Percentiles rank a stretch among this genome's conserved stretches.
Evolutionary conservation across 2,113 vertebrate species (phyloP).

Genomic region (Nothoprocta pentlandii): DNA sequence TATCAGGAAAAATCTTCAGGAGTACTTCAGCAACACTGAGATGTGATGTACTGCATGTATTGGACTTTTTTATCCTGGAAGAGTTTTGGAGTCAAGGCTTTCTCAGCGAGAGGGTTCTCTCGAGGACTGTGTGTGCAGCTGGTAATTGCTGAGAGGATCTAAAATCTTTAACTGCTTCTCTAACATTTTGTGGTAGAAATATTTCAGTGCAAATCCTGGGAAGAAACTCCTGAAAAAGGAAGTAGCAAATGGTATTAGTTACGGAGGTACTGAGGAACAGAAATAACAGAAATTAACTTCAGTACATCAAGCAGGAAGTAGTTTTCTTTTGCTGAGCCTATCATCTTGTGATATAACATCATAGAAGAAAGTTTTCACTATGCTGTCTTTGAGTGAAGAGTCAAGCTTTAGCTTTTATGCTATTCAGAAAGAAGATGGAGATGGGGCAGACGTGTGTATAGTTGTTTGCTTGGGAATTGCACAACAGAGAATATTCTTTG

Average conservation of each 20-base stretch:
- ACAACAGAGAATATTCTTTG: not conserved
- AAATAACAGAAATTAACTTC: not conserved
- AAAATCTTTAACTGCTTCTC: not conserved
- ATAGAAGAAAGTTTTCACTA: not conserved
- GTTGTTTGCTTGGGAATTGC: not conserved
- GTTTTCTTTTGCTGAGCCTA: not conserved
- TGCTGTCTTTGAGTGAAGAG: not conserved
- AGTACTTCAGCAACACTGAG: not conserved
- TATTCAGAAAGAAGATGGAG: not conserved
- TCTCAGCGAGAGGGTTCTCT: not conserved
- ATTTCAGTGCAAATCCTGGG: not conserved
- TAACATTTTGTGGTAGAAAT: not conserved
- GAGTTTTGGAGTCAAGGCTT: not conserved
- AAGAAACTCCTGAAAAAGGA: not conserved
- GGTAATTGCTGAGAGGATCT: not conserved
- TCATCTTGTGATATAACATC: not conserved
- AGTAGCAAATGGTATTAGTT: not conserved
- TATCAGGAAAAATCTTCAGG: not conserved
- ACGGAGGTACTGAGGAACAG: not conserved
- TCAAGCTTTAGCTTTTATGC: not conserved
- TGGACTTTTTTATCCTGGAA: not conserved
- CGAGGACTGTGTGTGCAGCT: not conserved
- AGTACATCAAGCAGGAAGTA: not conserved
- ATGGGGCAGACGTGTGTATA: accelerated
- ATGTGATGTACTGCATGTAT: accelerated